A percentile compares a stretch with the other conserved stretches of the same genome.
These are phyloP conservation scores for Trimorus sp. DNA, from an alignment of 2,888 invertebrate species.

Conservation along the genomic window DNA sequence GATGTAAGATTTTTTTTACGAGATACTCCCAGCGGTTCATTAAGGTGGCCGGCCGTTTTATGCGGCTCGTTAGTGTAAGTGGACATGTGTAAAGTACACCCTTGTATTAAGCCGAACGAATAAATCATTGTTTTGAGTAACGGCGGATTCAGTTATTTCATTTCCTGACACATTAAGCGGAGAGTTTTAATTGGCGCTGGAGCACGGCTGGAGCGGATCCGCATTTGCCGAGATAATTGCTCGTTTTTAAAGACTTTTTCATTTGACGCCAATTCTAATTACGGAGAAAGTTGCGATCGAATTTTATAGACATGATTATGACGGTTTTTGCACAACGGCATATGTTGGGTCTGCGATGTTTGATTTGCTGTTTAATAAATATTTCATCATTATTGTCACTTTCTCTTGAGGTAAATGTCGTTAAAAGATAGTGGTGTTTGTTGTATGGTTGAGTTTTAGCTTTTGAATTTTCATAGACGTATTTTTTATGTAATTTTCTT, in stretches of 20 bases:
- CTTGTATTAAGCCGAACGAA: neutral
- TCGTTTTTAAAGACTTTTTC: neutral
- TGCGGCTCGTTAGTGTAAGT: neutral
- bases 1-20: neutral
- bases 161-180: neutral
- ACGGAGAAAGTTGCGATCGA: neutral
- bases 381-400: neutral
- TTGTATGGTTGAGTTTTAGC: neutral
- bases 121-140: neutral
- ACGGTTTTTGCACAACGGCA: too few relatives aligned
- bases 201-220: too few relatives aligned
- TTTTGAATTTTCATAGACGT: too few relatives aligned
- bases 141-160: neutral
- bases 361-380: too few relatives aligned
- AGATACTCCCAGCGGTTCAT: neutral
- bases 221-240: too few relatives aligned
- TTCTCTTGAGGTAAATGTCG: constrained; percentile 2
- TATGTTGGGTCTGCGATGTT: too few relatives aligned
- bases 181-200: too few relatives aligned
- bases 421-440: neutral
- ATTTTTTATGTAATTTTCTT: too few relatives aligned
- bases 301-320: constrained; percentile 3
- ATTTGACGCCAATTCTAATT: neutral
- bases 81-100: neutral
- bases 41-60: neutral